These are phyloP conservation scores for Hipparchia sbordonii DNA, from an alignment of 2,888 invertebrate genomes.

Conservation along the genomic window DNA sequence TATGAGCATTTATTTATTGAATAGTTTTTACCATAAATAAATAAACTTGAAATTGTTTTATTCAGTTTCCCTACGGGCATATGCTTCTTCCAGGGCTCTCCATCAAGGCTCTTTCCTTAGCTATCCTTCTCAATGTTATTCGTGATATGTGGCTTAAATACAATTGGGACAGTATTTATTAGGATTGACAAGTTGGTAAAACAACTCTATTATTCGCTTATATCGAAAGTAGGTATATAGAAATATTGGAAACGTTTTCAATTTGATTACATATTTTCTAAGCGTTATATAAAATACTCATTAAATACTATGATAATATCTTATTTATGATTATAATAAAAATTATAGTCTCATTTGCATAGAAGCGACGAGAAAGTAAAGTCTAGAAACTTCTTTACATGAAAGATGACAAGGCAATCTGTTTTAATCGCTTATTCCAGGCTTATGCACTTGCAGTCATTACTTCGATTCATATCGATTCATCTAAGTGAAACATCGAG, in stretches of 20 bases:
- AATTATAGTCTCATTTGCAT: conserved; percentile 18
- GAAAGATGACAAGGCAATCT: conserved; percentile 18
- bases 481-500: conserved; percentile 6
- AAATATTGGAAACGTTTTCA: background rate
- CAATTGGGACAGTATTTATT: too few relatives aligned
- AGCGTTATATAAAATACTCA: background rate
- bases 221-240: background rate
- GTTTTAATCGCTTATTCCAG: conserved; percentile 4
- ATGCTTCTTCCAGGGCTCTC: too few relatives aligned
- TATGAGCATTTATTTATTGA: too few relatives aligned
- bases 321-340: conserved; percentile 1
- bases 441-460: conserved; percentile 3
- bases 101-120: too few relatives aligned
- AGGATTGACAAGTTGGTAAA: too few relatives aligned
- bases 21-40: too few relatives aligned
- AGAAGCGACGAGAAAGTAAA: conserved; percentile 20
- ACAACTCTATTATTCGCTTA: too few relatives aligned
- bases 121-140: too few relatives aligned
- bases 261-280: conserved; percentile 1
- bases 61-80: too few relatives aligned
- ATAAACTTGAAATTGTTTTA: too few relatives aligned
- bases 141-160: too few relatives aligned
- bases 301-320: background rate
- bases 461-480: background rate
- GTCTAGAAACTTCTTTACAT: conserved; percentile 12